These are phyloP conservation scores for Cephus pygmeus DNA, from an alignment of 2,888 invertebrate genomes.

Conservation along the genomic window DNA sequence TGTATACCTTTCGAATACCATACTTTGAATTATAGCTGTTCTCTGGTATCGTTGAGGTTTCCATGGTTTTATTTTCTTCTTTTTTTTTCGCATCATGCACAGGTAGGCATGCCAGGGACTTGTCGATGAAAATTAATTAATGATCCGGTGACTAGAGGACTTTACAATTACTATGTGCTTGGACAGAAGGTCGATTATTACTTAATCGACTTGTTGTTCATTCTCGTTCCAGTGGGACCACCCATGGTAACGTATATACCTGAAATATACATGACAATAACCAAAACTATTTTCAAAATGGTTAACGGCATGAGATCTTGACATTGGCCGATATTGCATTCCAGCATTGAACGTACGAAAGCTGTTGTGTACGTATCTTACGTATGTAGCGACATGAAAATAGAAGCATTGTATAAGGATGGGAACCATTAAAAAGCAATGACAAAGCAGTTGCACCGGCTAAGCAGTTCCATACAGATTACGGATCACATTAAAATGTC, in stretches of 20 bases:
- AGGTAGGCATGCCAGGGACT: background rate
- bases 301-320: background rate
- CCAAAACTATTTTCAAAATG: background rate
- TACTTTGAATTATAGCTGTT: background rate
- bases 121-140: background rate
- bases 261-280: background rate
- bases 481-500: conserved; percentile 31
- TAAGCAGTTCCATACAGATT: conserved; percentile 27
- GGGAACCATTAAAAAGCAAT: conserved; percentile 24
- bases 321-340: background rate
- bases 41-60: background rate
- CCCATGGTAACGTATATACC: background rate
- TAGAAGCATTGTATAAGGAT: background rate
- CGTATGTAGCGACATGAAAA: conserved; percentile 1
- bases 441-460: conserved; percentile 22
- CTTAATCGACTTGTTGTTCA: background rate
- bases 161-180: background rate
- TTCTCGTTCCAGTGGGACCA: background rate
- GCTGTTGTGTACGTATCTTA: background rate
- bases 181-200: background rate
- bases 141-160: background rate
- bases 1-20: background rate
- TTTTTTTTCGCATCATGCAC: background rate
- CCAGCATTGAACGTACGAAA: background rate
- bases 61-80: background rate